phyloP scores from a whole-genome alignment of 2,888 invertebrate species.

The Ichneumoninae sp. region DNA sequence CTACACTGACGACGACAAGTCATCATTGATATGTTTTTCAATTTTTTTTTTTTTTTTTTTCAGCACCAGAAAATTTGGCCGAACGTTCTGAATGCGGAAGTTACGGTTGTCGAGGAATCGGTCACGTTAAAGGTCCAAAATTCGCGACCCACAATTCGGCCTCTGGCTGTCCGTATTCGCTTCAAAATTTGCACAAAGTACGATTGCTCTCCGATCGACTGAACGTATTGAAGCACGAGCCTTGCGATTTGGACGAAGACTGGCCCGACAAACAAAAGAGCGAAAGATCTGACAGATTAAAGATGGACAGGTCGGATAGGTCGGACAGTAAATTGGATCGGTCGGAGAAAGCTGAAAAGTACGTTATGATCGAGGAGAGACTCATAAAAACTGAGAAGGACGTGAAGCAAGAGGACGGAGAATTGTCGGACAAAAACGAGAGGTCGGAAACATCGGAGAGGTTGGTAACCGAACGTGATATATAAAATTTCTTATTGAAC shows the following conservation, averaged over 20 bases:
- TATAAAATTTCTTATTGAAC: slow-evolving; percentile 14
- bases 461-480: slow-evolving; percentile 68
- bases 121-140: slow-evolving; percentile 93
- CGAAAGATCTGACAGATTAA: slow-evolving; percentile 79
- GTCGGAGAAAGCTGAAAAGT: slow-evolving; percentile 60
- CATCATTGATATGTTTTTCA: slow-evolving; percentile 1
- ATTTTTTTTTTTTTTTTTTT: slow-evolving; percentile 59
- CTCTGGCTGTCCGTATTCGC: slow-evolving; percentile 91
- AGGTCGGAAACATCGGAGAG: slow-evolving; percentile 78
- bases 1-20: background rate
- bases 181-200: slow-evolving; percentile 86
- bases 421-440: slow-evolving; percentile 79
- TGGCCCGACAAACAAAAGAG: slow-evolving; percentile 75
- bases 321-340: slow-evolving; percentile 72
- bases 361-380: slow-evolving; percentile 74
- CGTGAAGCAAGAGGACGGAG: slow-evolving; percentile 80
- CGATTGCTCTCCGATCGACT: slow-evolving; percentile 85
- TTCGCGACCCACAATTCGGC: slow-evolving; percentile 90
- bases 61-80: slow-evolving; percentile 88
- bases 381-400: slow-evolving; percentile 77
- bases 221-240: slow-evolving; percentile 83
- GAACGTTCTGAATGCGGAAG: slow-evolving; percentile 91
- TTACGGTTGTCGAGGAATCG: slow-evolving; percentile 94
- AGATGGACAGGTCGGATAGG: slow-evolving; percentile 77
- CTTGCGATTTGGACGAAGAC: slow-evolving; percentile 81